Base-by-base conservation (phyloP, 2,888 invertebrate species). In the Lathronympha strigana region DNA sequence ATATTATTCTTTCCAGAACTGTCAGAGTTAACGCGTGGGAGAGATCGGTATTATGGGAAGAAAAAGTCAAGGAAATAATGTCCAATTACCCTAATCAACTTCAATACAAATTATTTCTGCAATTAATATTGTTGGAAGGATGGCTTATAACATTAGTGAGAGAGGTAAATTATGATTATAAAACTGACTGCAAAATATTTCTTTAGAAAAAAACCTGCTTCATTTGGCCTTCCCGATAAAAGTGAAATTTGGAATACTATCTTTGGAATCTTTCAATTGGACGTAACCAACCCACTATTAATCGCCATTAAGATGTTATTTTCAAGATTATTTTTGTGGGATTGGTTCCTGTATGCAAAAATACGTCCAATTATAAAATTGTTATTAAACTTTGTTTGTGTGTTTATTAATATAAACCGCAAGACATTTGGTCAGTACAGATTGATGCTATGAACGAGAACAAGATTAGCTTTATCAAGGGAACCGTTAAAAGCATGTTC, bases 21-120 rank as follows among this genome's bases (percentile, higher is more conserved):
- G 79, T 94, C 13, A 83, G 95, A 72, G 86, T 88, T 43, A 90
- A 90, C 25, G 90, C 93, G 43, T 94, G 93, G 93, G 94, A 94
- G 76, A 86, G 89, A 28, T 90, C 93, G 0, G 83, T 86, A 4
- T 74, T 92, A 13, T 94, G 94, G 94, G 87, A 86, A 67, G 88
- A 86, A 36, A 91, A 90, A 73, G 86, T 91, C 47, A 80, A 86
- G 11, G 75, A 82, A 6, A 72, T 81, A 0, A 69, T 76, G 31
- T 68, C 74, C 0, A 71, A 79, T 13, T 76, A 79, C 62, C 76
- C 77, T 50, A 79, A 71, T 33, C 74, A 80, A 17, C n/a, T 31
- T 36, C 83, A 84, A 50, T 81, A 84, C 43, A 87, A 86, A 55
- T 82, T 88, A 1, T 82, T 93, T 72, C 92, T 94, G 0, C 75